Percentiles rank a stretch among this genome's conserved stretches.
Conservation (phyloP, 1,140 invertebrate species). For the Leptonema lineaticorne region DNA sequence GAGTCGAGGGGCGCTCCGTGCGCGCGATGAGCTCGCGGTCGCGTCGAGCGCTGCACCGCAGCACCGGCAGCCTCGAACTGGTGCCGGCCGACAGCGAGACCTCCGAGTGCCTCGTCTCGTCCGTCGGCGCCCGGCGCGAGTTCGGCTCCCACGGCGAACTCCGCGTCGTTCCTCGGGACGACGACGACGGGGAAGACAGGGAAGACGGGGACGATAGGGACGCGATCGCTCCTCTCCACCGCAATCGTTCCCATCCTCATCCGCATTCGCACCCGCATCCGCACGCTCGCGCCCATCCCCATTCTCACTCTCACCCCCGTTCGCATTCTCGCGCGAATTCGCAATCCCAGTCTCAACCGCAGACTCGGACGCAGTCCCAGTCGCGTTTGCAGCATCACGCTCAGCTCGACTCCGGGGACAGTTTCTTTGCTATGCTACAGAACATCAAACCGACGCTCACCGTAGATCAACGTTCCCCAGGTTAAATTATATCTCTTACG, state of each 20-base stretch:
- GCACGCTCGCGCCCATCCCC: constrained; percentile 23
- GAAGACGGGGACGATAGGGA: too few species aligned
- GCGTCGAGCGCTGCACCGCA: constrained; percentile 52
- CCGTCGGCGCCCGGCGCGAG: too few species aligned
- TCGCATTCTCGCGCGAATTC: constrained; percentile 47
- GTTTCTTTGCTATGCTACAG: constrained; percentile 80
- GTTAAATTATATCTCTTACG: not conserved
- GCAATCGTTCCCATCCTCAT: not conserved
- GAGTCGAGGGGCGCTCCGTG: not conserved
- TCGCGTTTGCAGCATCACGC: constrained; percentile 44
- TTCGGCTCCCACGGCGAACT: not conserved
- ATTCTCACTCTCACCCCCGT: constrained; percentile 4
- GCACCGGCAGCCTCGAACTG: constrained; percentile 63
- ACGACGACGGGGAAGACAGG: too few species aligned
- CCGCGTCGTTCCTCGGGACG: not conserved
- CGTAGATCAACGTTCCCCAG: constrained; percentile 65
- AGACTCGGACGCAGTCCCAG: not conserved
- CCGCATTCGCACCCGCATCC: not conserved
- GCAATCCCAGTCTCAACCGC: not conserved
- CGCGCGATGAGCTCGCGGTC: not conserved
- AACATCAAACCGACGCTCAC: constrained; percentile 63
- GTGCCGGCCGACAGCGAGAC: constrained; percentile 36
- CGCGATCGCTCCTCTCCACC: not conserved
- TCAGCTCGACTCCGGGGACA: constrained; percentile 61
- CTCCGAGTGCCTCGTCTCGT: not conserved